phyloP scores from a whole-genome alignment of 2,113 vertebrate genomes.

The Pelobates fuscus region DNA sequence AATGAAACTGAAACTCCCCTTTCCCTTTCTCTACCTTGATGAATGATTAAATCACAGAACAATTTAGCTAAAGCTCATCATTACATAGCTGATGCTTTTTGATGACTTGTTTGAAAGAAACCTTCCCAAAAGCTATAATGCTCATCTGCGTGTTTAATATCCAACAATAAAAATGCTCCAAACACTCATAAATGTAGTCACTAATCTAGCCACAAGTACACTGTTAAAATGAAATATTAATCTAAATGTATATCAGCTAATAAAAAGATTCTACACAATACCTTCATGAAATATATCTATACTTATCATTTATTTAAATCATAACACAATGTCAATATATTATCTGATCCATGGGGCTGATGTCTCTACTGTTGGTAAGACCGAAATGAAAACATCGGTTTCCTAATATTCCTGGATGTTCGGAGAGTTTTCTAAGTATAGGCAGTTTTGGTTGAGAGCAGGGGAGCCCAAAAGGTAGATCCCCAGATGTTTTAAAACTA shows the following conservation, averaged over 20 bases:
- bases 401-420: background rate
- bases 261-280: background rate
- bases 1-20: conserved; percentile 62
- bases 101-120: conserved; percentile 59
- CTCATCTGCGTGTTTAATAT: conserved; percentile 39
- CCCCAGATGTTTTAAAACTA: too few relatives aligned
- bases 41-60: conserved; percentile 66
- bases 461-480: too few relatives aligned
- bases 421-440: background rate
- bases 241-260: background rate
- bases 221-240: background rate
- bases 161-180: conserved; percentile 16
- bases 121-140: conserved; percentile 44
- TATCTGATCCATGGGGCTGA: background rate
- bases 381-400: background rate
- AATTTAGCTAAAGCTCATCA: conserved; percentile 58
- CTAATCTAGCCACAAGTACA: conserved; percentile 7
- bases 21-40: conserved; percentile 57
- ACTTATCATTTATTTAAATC: background rate
- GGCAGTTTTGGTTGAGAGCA: too few relatives aligned
- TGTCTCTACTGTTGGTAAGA: background rate
- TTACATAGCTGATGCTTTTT: conserved; percentile 57
- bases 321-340: background rate
- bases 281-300: background rate
- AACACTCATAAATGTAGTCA: conserved; percentile 11